A percentile compares a stretch with the other conserved stretches of the same genome.
phyloP scores from a whole-genome alignment of 1,140 invertebrate genomes.

The Solenopsis fugax region DNA sequence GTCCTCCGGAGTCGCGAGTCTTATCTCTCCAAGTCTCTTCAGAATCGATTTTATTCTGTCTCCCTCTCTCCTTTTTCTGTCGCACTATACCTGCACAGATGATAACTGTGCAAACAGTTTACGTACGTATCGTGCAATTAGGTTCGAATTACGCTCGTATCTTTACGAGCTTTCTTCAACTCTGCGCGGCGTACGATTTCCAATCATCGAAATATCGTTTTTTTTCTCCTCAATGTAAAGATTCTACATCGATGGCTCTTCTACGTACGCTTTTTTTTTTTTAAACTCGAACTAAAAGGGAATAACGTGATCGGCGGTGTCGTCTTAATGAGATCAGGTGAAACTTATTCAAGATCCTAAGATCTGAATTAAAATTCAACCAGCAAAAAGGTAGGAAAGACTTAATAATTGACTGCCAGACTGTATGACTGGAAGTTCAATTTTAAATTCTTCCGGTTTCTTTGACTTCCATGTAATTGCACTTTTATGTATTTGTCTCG shows the following conservation, averaged over 20 bases:
- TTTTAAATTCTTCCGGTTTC: conserved; percentile 7
- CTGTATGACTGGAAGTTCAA: background rate
- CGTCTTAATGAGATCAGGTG: conserved; percentile 24
- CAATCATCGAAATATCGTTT: conserved; percentile 11
- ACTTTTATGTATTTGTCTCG: background rate
- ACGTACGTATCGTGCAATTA: conserved; percentile 48
- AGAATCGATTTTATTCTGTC: conserved; percentile 20
- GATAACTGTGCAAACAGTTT: conserved; percentile 54
- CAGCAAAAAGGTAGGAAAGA: background rate
- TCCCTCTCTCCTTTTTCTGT: background rate
- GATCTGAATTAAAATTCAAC: background rate
- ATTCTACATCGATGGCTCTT: background rate
- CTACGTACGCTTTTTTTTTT: background rate
- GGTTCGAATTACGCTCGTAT: conserved; percentile 38
- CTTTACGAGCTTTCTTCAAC: conserved; percentile 25
- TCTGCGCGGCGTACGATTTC: conserved; percentile 19
- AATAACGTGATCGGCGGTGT: background rate
- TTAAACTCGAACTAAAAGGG: background rate
- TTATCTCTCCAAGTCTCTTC: conserved; percentile 54
- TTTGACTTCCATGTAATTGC: background rate
- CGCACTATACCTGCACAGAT: background rate
- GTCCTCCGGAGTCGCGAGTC: conserved; percentile 44
- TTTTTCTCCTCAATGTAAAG: background rate
- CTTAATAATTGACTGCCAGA: conserved; percentile 26
- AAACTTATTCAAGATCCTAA: conserved; percentile 28